phyloP scores from a whole-genome alignment of 2,113 vertebrate species.

The Donacobius atricapilla region DNA sequence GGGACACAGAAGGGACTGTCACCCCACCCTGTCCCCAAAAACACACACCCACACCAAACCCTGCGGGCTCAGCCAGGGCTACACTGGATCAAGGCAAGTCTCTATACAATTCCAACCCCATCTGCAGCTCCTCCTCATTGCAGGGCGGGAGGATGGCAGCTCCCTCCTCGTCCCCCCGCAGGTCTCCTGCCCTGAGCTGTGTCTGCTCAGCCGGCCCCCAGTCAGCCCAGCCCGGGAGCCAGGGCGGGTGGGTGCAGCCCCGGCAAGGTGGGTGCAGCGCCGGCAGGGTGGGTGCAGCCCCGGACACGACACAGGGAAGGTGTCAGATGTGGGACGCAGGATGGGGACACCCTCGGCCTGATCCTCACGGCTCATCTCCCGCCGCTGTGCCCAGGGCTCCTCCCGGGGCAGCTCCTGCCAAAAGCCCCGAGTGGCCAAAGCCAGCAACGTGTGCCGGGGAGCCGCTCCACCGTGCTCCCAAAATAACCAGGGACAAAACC shows the following conservation, averaged over 20 bases:
- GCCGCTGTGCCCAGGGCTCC: accelerated
- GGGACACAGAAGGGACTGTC: background rate
- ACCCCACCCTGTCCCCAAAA: background rate
- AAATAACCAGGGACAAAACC: background rate
- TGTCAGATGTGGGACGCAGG: accelerated
- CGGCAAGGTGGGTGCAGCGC: background rate
- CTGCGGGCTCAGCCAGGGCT: background rate
- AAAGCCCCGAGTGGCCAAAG: accelerated
- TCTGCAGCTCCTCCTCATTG: background rate
- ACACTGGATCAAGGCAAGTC: background rate
- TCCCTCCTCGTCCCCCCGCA: background rate
- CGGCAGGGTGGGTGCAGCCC: too few relatives aligned
- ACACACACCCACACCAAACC: background rate
- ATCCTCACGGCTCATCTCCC: background rate
- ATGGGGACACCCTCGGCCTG: background rate
- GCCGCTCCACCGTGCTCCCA: accelerated
- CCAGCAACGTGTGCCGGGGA: background rate
- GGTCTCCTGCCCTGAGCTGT: accelerated
- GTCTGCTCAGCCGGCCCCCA: background rate
- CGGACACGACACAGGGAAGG: background rate
- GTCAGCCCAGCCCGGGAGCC: background rate
- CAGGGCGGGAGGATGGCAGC: background rate
- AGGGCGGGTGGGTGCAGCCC: accelerated
- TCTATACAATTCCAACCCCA: accelerated
- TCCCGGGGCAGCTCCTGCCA: background rate